A percentile compares a stretch with the other conserved stretches of the same genome.
These are phyloP conservation scores for Eristalinus sepulchralis DNA, from an alignment of 2,888 invertebrate genomes.

Conservation along the genomic window DNA sequence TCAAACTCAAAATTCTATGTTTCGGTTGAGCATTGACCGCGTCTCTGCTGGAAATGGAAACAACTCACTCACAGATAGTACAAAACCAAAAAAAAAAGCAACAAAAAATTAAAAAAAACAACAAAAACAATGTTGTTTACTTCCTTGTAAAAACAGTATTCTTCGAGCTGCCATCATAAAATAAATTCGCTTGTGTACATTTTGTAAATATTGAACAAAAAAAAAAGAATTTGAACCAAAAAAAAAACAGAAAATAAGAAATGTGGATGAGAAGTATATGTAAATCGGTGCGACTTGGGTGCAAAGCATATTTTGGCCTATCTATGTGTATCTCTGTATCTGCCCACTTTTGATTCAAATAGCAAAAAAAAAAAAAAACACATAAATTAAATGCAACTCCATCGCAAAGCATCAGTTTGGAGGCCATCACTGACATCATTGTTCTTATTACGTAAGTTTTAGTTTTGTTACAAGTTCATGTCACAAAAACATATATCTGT, in stretches of 20 bases:
- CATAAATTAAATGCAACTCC: constrained; percentile 57
- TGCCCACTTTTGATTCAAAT: constrained; percentile 18
- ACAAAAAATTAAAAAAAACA: background rate
- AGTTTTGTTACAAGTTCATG: constrained; percentile 61
- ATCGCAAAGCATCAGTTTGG: constrained; percentile 66
- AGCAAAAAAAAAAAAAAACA: constrained; percentile 16
- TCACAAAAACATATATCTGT: constrained; percentile 15
- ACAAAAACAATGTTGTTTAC: background rate
- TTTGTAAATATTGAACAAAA: constrained; percentile 61
- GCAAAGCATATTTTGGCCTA: constrained; percentile 56
- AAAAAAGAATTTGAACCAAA: background rate
- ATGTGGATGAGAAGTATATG: constrained; percentile 49
- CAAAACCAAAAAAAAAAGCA: constrained; percentile 48
- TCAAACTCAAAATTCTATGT: constrained; percentile 81
- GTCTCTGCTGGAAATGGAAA: constrained; percentile 5
- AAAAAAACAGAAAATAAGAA: background rate
- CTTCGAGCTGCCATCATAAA: constrained; percentile 65
- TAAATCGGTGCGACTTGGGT: constrained; percentile 24
- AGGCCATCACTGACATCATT: constrained; percentile 71
- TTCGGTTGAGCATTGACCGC: constrained; percentile 78
- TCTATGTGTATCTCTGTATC: constrained; percentile 46
- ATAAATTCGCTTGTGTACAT: constrained; percentile 55
- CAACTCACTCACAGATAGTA: constrained; percentile 48
- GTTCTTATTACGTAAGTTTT: constrained; percentile 70
- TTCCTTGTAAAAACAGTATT: constrained; percentile 54